These are phyloP conservation scores for Caenorhabditis brenneri DNA, from an alignment of 1,140 invertebrate species.

Conservation along the genomic window DNA sequence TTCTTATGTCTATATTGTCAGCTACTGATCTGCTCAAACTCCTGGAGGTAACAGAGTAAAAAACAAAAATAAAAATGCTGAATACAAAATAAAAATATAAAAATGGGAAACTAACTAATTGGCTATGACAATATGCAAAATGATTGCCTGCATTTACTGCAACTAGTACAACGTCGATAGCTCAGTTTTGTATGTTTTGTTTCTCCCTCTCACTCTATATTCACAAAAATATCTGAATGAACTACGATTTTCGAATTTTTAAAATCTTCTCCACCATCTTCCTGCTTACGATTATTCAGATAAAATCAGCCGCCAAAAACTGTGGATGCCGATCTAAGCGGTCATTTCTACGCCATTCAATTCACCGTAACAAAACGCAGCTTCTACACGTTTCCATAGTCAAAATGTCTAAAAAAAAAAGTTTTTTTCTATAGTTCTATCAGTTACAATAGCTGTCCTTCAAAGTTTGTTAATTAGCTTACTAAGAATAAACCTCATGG, in stretches of 20 bases:
- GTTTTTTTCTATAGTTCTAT: not conserved
- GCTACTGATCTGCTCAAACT: not conserved
- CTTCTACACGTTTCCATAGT: not conserved
- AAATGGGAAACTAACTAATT: not conserved
- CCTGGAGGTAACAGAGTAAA: not conserved
- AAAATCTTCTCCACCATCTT: not conserved
- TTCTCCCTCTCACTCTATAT: not conserved
- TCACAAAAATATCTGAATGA: not conserved
- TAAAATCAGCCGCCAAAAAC: constrained; percentile 9
- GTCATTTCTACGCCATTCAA: not conserved
- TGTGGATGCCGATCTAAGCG: constrained; percentile 5
- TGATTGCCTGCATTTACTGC: not conserved
- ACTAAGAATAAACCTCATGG: no score
- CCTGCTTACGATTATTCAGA: not conserved
- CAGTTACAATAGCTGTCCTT: no score
- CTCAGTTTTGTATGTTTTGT: no score
- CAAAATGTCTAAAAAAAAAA: not conserved
- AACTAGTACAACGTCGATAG: not conserved
- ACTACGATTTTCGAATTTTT: not conserved
- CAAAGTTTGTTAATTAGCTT: no score
- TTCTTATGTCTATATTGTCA: not conserved
- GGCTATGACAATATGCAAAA: not conserved
- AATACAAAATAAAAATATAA: not conserved
- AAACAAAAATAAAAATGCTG: not conserved
- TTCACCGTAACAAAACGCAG: not conserved